Base-by-base conservation (phyloP, 2,888 invertebrate genomes). In the Clitarchus hookeri region DNA sequence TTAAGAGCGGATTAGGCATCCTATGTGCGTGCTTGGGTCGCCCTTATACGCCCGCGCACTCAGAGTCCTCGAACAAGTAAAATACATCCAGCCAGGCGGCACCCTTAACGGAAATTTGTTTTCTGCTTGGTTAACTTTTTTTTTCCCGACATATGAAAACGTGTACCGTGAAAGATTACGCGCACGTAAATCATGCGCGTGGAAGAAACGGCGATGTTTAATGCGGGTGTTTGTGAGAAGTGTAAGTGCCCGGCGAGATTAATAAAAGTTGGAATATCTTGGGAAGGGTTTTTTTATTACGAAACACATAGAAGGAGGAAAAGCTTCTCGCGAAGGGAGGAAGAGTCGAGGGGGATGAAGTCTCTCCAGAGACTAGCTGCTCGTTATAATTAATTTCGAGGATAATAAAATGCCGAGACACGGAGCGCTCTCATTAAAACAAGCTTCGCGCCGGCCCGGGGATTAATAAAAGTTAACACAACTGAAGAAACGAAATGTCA, bases 331-430 rank as follows among this genome's bases (percentile, higher is more conserved):
- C 36, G 44, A 27, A 82, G 82, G 19, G 25, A 82, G 25, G 36
- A 23, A 23, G 25, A 79, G 27, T 12, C 26, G 12, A 27, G 82
- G 82, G 79, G 65, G 1, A 65, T n/a, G 65, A 65, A 65, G 65
- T 36, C 44, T 27, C 82, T 82, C 82, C 82, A 27, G 65, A 19
- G 65, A 26, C 82, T 23, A 12, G 82, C 44, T n/a, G 36, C 36
- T 82, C 36, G 65, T 65, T 82, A 23, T 82, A 82, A 82, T 82
- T 82, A 82, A 82, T 82, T 82, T 82, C 44, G 82, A 82, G 44
- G 11, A 27, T 44, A 6, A 82, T 82, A 82, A 82, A 82, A 82
- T 82, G 82, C n/a, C 82, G 79, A n/a, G 79, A 79, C 26, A 27
- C 48, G 27, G 27, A 79, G 23, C 27, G 79, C 79, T 25, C 82